Base-by-base conservation (phyloP, 2,113 vertebrate species). In the Menura novaehollandiae region DNA sequence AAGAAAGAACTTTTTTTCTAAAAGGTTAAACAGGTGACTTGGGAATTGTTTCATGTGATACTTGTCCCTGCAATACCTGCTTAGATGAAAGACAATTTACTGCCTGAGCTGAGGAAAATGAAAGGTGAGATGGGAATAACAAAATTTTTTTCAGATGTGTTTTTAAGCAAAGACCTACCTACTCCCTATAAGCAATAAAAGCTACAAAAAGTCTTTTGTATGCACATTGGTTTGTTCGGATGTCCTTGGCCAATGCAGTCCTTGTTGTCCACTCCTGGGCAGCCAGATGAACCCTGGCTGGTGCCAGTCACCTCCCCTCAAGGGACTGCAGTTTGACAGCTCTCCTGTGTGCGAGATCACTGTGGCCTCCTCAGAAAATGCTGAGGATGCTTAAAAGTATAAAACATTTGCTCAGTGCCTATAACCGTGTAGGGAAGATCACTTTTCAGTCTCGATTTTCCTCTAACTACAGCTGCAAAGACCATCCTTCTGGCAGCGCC, bases 221-320 rank as follows among this genome's bases (percentile, higher is more conserved):
- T 15, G 8, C 6, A 9, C 13, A 12, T 4, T 1, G 2, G 16
- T 46, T 52, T 71, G 28, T 74, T 90, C 0, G 1, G 62, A 39
- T 39, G n/a, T n/a, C 55, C 10, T 88, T 35, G 46, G 26, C 20
- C 43, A 39, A 62, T 62, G 35, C 60, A 58, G 7, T 27, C 56
- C 28, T 78, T 33, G 28, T 46, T 59, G 39, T 28, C 39, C 22
- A 4, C 41, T 44, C 5, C 21, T 39, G 39, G 53, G 32, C 47
- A 86, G 20, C 15, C 27, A 30, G 30, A 24, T 12, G 19, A 28
- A 46, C 37, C 12, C 21, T 41, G 39, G 7, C 7, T 49, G 33
- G 28, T 5, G 8, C 12, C 43, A 44, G 33, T 24, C 33, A 30
- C 53, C 27, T 62, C 43, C 18, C 6, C 33, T 9, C 14, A 26